A percentile compares a stretch with the other conserved stretches of the same genome.
phyloP scores from a whole-genome alignment of 2,797 vertebrate genomes.

The Ispidina picta region DNA sequence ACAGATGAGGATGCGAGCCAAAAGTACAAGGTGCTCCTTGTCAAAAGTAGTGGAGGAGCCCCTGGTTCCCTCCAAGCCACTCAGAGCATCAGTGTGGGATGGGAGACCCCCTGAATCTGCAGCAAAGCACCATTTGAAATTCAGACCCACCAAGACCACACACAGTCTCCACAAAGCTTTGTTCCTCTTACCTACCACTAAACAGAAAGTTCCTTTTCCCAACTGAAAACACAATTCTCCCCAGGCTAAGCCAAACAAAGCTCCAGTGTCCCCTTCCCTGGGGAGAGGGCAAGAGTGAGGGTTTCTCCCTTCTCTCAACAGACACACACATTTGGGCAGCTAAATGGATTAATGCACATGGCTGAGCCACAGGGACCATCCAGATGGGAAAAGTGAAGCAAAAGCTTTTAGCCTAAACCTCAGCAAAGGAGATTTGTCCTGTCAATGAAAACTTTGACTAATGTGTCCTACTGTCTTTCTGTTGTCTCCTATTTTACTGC shows the following conservation, averaged over 20 bases:
- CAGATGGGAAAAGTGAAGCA: not conserved
- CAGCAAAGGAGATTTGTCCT: not conserved
- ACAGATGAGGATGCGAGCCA: not conserved
- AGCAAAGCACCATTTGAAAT: fast-evolving
- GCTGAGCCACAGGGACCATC: not conserved
- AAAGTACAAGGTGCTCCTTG: not conserved
- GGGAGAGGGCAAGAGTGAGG: not conserved
- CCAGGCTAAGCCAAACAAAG: slow-evolving; percentile 13
- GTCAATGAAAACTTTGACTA: not conserved
- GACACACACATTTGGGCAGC: not conserved
- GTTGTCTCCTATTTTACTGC: not conserved
- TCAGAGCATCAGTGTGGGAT: fast-evolving
- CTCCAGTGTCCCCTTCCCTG: not conserved
- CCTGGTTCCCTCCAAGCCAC: not conserved
- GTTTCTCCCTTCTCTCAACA: not conserved
- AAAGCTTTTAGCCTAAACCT: not conserved
- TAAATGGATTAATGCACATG: not conserved
- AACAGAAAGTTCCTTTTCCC: not conserved
- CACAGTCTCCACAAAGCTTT: not conserved
- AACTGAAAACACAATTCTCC: not conserved
- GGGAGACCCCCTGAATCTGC: not conserved
- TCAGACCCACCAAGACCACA: not conserved
- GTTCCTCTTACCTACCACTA: not conserved
- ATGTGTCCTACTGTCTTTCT: not conserved
- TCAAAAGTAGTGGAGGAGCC: not conserved